These are phyloP conservation scores for Masnerella sp. DNA, from an alignment of 2,888 invertebrate species.

Conservation along the genomic window DNA sequence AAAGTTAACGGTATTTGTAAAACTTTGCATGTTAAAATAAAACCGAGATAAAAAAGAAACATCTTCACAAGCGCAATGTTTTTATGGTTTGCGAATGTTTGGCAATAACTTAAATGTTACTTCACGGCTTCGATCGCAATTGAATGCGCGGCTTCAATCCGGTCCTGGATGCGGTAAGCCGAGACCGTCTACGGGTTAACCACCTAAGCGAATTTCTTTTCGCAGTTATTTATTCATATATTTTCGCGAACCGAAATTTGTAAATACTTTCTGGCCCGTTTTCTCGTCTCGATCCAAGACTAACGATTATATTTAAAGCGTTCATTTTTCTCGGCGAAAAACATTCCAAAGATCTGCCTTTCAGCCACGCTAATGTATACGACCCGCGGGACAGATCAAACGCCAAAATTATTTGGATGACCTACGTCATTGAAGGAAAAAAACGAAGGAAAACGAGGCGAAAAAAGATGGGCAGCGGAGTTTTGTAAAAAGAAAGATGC, in stretches of 20 bases:
- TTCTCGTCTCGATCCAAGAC: constrained; percentile 5
- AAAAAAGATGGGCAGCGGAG: constrained; percentile 9
- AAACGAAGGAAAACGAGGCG: constrained; percentile 8
- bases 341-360: constrained; percentile 20
- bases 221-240: constrained; percentile 26
- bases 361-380: no score
- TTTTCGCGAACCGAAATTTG: constrained; percentile 27
- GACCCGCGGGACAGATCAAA: constrained; percentile 47
- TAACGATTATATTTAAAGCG: constrained; percentile 6
- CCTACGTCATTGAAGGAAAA: constrained; percentile 12
- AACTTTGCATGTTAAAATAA: no score
- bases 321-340: constrained; percentile 15
- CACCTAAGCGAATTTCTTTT: constrained; percentile 31
- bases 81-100: neutral
- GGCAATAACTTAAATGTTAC: constrained; percentile 5
- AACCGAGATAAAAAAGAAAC: no score
- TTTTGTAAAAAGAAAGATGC: constrained; percentile 22
- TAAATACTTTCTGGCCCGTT: constrained; percentile 5
- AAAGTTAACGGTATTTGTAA: no score
- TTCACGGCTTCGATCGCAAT: no score
- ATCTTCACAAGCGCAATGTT: no score
- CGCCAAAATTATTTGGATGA: constrained; percentile 27
- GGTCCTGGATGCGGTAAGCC: constrained; percentile 32
- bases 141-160: constrained; percentile 16
- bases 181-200: constrained; percentile 33